A percentile compares a stretch with the other conserved stretches of the same genome.
These are phyloP conservation scores for Pseudonaja textilis DNA, from an alignment of 2,113 vertebrate genomes.

Conservation along the genomic window DNA sequence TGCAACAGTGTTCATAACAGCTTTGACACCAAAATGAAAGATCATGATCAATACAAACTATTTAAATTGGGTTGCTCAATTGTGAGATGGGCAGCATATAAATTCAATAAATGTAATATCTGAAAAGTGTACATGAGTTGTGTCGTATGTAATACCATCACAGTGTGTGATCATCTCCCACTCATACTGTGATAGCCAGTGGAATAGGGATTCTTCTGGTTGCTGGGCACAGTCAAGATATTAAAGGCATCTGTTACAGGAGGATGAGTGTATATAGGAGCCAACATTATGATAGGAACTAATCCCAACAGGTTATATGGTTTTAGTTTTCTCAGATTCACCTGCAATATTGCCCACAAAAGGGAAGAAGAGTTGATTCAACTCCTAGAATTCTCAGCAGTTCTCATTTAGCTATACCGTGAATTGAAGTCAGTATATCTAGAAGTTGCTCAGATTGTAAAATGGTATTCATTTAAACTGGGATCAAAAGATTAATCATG, in stretches of 20 bases:
- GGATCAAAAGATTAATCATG: neutral
- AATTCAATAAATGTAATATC: neutral
- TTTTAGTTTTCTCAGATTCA: neutral
- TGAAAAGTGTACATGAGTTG: neutral
- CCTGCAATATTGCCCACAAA: neutral
- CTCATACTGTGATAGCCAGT: neutral
- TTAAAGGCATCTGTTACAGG: neutral
- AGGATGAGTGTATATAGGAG: neutral
- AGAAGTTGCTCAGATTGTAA: neutral
- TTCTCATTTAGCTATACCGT: neutral
- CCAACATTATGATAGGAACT: neutral
- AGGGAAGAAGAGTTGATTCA: neutral
- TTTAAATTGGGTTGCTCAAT: neutral
- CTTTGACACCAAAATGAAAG: neutral
- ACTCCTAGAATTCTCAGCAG: neutral
- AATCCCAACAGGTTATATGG: neutral
- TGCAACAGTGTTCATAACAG: neutral
- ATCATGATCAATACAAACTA: neutral
- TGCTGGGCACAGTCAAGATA: neutral
- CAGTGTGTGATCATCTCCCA: neutral
- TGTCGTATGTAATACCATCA: neutral
- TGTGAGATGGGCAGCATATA: neutral
- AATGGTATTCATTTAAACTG: neutral
- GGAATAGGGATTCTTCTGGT: neutral
- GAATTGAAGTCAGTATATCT: neutral